Percentiles rank a stretch among this genome's conserved stretches.
Evolutionary conservation across 2,797 vertebrate genomes (phyloP).

Genomic region (Pangasius sanitwongsei): DNA sequence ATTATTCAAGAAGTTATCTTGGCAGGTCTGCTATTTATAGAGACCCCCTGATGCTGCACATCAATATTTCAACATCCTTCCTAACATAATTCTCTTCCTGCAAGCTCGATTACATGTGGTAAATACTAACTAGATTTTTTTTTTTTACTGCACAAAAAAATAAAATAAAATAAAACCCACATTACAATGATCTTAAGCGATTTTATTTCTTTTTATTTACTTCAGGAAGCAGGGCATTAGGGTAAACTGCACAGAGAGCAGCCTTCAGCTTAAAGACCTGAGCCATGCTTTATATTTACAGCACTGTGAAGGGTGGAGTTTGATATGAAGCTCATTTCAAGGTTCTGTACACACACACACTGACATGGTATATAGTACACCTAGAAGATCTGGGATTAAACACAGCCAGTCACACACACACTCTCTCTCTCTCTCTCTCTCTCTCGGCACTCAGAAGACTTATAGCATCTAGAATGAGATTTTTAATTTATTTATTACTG

Average conservation of each 20-base stretch:
- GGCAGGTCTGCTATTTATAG: constrained; percentile 71
- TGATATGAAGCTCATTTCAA: background rate
- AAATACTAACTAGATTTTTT: constrained; percentile 39
- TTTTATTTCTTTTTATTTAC: constrained; percentile 26
- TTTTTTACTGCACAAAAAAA: background rate
- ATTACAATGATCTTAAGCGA: background rate
- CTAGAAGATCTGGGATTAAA: background rate
- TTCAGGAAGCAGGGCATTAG: constrained; percentile 14
- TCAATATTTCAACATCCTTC: constrained; percentile 68
- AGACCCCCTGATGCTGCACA: constrained; percentile 55
- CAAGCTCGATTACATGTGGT: constrained; percentile 49
- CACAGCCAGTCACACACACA: too few species aligned
- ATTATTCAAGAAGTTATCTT: constrained; percentile 76
- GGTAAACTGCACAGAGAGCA: constrained; percentile 6
- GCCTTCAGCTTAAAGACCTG: background rate
- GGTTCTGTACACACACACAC: background rate
- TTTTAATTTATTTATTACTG: background rate
- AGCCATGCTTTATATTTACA: background rate
- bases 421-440: too few species aligned
- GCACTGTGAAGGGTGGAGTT: background rate
- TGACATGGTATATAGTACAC: background rate
- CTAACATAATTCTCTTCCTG: constrained; percentile 58
- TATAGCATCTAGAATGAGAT: background rate
- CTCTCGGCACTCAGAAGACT: background rate
- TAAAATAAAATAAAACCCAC: background rate